These are phyloP conservation scores for Panthera uncia DNA, from an alignment of 2,113 vertebrate genomes.

Conservation along the genomic window DNA sequence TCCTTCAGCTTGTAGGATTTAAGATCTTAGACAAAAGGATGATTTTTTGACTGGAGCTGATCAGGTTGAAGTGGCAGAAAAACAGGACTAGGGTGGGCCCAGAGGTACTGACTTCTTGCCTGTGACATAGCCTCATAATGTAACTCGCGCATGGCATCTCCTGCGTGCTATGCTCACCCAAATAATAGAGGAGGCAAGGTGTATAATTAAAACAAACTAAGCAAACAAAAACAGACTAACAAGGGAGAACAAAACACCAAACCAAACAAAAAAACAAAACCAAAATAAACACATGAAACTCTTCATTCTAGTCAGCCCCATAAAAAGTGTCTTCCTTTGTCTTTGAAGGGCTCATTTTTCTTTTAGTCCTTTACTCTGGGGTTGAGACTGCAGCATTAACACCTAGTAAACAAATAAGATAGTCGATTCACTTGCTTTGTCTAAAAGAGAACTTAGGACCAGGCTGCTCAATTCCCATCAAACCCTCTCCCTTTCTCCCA, in stretches of 20 bases:
- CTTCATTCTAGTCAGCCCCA: neutral
- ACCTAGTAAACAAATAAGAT: conserved; percentile 35
- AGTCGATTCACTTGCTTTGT: neutral
- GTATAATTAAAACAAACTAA: conserved; percentile 9
- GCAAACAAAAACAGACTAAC: neutral
- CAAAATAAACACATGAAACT: neutral
- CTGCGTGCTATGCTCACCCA: neutral
- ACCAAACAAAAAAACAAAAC: neutral
- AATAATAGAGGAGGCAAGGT: neutral
- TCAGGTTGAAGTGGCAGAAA: neutral
- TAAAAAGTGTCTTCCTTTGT: neutral
- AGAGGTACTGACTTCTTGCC: neutral
- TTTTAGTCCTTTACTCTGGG: neutral
- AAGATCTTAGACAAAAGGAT: conserved; percentile 1
- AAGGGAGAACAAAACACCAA: neutral
- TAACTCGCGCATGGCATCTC: neutral
- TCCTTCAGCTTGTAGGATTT: neutral
- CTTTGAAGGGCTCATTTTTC: conserved; percentile 5
- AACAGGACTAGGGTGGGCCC: neutral
- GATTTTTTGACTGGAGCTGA: neutral
- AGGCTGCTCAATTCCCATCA: neutral
- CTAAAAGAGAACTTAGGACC: conserved; percentile 31
- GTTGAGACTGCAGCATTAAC: conserved; percentile 12
- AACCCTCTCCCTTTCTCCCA: neutral
- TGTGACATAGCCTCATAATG: neutral